Base-by-base conservation (phyloP, 2,888 invertebrate genomes). In the Danaus chrysippus region DNA sequence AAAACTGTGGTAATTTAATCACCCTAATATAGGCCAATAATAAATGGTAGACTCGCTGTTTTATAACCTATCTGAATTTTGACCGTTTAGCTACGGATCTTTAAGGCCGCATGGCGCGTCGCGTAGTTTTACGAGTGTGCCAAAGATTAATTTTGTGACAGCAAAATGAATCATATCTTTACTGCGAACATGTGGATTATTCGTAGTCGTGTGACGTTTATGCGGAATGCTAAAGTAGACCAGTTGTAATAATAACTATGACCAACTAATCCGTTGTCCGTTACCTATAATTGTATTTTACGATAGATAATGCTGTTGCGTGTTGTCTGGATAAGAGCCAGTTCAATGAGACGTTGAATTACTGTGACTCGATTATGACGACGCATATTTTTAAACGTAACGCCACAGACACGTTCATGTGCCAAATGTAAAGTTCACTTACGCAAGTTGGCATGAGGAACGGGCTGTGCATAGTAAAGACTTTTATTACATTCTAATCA, bases 391-490 rank as follows among this genome's bases (percentile, higher is more conserved):
- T 87, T 87, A 88, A 34, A 88, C 89, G 88, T 90, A 89, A 86
- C 86, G 80, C 77, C 83, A 78, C 86, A 84, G 86, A 86, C 84
- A 81, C 80, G 78, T 80, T 81, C 76, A 77, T 79, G 85, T 89
- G 90, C 90, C 90, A 89, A 89, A 87, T 86, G 85, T 86, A 90
- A 89, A 89, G 89, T 88, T 90, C 88, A 87, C 84, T 84, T 84
- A 87, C 88, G 86, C 87, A 82, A 86, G 87, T 89, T 90, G 90
- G 90, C 90, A 84, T 82, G 82, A 81, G 82, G 87, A 84, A 80
- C 77, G 75, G 76, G 79, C 78, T 82, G 81, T 81, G 79, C 81
- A 79, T 59, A 63, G 64, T 58, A 57, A 60, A 41, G 41, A 15
- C 59, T 59, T 53, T 49, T 11, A 49, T 17, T 17, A 49, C 49